These are phyloP conservation scores for Nycticorax nycticorax DNA, from an alignment of 2,113 vertebrate genomes.

Conservation along the genomic window DNA sequence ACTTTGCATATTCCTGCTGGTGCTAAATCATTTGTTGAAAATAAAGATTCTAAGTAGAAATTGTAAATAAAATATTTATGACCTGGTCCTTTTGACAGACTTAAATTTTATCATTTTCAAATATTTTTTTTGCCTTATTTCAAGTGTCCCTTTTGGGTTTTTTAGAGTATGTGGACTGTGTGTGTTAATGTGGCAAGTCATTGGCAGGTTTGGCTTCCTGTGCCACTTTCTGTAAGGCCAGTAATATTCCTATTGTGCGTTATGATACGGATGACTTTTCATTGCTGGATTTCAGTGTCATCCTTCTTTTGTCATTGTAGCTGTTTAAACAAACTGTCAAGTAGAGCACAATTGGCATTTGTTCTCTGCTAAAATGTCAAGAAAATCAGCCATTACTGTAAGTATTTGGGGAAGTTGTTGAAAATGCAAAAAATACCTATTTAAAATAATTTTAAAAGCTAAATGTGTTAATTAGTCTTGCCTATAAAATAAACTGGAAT, in stretches of 20 bases:
- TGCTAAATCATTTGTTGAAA: slow-evolving; percentile 43
- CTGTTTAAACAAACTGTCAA: background rate
- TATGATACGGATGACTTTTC: background rate
- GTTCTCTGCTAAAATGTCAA: background rate
- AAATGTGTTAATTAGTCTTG: background rate
- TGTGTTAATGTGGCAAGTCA: background rate
- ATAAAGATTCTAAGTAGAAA: slow-evolving; percentile 11
- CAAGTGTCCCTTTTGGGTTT: background rate
- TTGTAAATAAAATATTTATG: slow-evolving; percentile 44
- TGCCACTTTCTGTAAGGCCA: slow-evolving; percentile 10
- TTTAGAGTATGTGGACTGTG: background rate
- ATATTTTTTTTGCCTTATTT: background rate
- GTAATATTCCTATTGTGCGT: background rate
- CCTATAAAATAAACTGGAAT: slow-evolving; percentile 14
- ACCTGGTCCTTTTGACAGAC: slow-evolving; percentile 31
- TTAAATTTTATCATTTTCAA: background rate
- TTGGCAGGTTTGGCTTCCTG: background rate
- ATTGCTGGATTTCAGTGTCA: background rate
- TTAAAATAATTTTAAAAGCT: background rate
- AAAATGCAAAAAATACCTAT: background rate
- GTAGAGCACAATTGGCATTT: background rate
- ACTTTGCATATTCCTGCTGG: slow-evolving; percentile 41
- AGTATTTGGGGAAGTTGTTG: background rate
- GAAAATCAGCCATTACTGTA: background rate
- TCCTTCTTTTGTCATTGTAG: background rate